A percentile compares a stretch with the other conserved stretches of the same genome.
Evolutionary conservation across 1,140 invertebrate genomes (phyloP).

Genomic region (Drosophila gunungcola): DNA sequence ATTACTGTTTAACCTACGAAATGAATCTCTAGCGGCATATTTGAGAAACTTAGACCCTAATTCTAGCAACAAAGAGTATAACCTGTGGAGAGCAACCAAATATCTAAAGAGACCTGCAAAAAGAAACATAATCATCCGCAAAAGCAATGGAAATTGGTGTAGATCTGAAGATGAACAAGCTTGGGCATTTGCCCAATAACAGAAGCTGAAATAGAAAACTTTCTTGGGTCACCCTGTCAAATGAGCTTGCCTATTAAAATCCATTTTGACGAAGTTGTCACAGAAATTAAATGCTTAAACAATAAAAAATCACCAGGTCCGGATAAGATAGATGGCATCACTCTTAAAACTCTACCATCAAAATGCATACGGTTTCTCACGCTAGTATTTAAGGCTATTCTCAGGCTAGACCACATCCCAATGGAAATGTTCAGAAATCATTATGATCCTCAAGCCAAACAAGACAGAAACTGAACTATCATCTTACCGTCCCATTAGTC

Average conservation of each 20-base stretch:
- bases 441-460: constrained; percentile 30
- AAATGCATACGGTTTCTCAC: constrained; percentile 36
- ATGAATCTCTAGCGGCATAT: not conserved
- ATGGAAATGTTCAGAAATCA: constrained; percentile 37
- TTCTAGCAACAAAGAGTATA: not conserved
- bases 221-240: constrained; percentile 3
- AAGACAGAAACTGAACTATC: constrained; percentile 14
- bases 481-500: constrained; percentile 40
- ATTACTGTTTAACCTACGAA: not conserved
- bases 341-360: constrained; percentile 23
- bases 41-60: not conserved
- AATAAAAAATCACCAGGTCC: constrained; percentile 45
- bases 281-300: constrained; percentile 37
- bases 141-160: not conserved
- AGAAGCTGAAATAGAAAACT: constrained; percentile 20
- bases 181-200: not conserved
- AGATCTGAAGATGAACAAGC: not conserved
- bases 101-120: not conserved
- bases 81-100: not conserved
- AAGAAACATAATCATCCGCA: not conserved
- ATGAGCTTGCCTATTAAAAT: constrained; percentile 12
- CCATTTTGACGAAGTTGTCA: constrained; percentile 18
- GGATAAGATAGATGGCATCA: constrained; percentile 29
- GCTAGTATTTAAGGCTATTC: constrained; percentile 31
- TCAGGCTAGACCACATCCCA: constrained; percentile 37